A percentile compares a stretch with the other conserved stretches of the same genome.
These are phyloP conservation scores for Megalops atlanticus DNA, from an alignment of 2,113 vertebrate genomes.

Conservation along the genomic window DNA sequence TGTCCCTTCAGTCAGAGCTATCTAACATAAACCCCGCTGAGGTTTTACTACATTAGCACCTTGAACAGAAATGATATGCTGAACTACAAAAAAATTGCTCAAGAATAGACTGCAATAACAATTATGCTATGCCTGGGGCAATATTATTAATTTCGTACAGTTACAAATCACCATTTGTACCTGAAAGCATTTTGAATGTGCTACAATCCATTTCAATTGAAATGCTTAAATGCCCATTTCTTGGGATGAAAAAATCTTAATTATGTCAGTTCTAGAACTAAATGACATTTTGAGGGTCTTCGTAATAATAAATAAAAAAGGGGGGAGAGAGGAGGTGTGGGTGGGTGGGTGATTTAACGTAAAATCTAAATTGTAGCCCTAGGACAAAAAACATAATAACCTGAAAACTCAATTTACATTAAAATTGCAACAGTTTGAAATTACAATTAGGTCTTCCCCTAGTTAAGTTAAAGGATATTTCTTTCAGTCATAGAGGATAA, in stretches of 20 bases:
- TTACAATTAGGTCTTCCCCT: not conserved
- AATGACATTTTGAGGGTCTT: not conserved
- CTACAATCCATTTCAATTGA: not conserved
- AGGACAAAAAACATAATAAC: not conserved
- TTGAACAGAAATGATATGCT: not conserved
- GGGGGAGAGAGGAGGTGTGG: not conserved
- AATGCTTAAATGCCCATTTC: not conserved
- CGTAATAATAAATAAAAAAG: not conserved
- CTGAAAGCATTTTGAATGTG: not conserved
- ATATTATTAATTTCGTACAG: constrained; percentile 4
- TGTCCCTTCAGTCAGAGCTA: not conserved
- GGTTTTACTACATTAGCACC: not conserved
- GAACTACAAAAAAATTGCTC: not conserved
- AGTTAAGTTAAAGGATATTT: not conserved
- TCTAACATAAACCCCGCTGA: not conserved
- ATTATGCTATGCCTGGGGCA: constrained; percentile 1
- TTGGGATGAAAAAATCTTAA: not conserved
- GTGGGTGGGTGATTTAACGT: not conserved
- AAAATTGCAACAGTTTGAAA: not conserved
- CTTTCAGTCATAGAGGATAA: not conserved
- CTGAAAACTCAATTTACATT: not conserved
- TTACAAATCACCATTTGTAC: not conserved
- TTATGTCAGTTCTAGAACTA: not conserved
- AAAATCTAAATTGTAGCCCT: not conserved
- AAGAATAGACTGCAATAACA: not conserved